Evolutionary conservation across 2,888 invertebrate genomes (phyloP).

Genomic region (Boloria selene): DNA sequence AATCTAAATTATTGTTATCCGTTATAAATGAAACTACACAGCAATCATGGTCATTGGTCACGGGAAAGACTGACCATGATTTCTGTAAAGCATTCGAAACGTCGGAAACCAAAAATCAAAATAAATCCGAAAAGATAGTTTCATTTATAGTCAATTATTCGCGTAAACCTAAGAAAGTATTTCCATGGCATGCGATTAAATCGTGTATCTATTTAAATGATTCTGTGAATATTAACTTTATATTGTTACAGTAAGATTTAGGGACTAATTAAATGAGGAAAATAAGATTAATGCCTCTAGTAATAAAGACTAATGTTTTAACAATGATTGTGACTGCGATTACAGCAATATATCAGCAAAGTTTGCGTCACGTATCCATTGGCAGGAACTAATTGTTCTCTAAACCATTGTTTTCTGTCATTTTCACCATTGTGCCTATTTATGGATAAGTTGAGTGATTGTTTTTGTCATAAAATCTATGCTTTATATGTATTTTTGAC

Average conservation of each 20-base stretch:
- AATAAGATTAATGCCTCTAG: not conserved
- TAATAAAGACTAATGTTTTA: slow-evolving; percentile 1
- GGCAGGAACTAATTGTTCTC: slow-evolving; percentile 21
- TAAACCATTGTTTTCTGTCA: slow-evolving; percentile 21
- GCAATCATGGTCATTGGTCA: too few species aligned
- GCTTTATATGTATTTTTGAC: too few species aligned
- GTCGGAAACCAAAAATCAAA: too few species aligned
- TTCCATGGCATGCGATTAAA: too few species aligned
- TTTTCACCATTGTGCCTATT: slow-evolving; percentile 15
- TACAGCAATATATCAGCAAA: slow-evolving; percentile 15
- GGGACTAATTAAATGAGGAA: not conserved
- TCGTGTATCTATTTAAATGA: too few species aligned
- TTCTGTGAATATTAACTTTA: not conserved
- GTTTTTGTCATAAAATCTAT: not conserved
- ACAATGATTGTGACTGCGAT: slow-evolving; percentile 7
- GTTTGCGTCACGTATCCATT: slow-evolving; percentile 21
- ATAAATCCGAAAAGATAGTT: too few species aligned
- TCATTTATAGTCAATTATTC: too few species aligned
- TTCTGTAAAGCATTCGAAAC: too few species aligned
- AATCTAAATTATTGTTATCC: too few species aligned
- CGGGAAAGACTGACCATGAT: too few species aligned
- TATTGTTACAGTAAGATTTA: not conserved
- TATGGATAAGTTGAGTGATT: not conserved
- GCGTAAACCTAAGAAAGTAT: too few species aligned
- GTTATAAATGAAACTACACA: too few species aligned